These are phyloP conservation scores for Microcebus murinus DNA, from an alignment of 2,113 vertebrate species.

Conservation along the genomic window DNA sequence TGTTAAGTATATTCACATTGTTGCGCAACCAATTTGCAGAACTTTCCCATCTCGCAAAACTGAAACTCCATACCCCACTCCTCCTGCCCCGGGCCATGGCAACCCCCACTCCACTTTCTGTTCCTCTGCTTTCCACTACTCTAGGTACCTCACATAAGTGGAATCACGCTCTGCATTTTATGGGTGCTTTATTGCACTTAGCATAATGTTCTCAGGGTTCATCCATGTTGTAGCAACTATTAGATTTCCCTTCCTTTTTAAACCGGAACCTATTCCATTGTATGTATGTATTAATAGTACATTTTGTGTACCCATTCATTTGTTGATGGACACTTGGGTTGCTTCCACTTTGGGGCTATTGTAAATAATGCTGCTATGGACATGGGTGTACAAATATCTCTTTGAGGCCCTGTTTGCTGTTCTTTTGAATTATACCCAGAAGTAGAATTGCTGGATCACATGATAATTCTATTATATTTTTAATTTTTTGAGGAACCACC, in stretches of 20 bases:
- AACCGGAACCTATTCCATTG: neutral
- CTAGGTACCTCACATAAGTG: too few species aligned
- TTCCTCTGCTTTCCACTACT: neutral
- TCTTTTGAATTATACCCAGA: neutral
- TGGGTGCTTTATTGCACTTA: neutral
- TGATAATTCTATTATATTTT: neutral
- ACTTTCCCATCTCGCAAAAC: neutral
- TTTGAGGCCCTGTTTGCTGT: neutral
- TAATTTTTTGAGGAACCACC: neutral
- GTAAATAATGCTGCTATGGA: neutral
- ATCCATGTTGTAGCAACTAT: accelerated
- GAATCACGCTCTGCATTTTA: neutral
- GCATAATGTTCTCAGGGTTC: neutral
- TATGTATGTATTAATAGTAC: too few species aligned
- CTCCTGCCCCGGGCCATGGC: accelerated
- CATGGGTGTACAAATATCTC: neutral
- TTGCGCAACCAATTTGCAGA: too few species aligned
- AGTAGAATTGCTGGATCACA: neutral
- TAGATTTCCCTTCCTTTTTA: neutral
- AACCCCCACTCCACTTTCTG: neutral
- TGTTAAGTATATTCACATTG: neutral
- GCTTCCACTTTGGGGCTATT: neutral
- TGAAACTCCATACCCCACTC: neutral
- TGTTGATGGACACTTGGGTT: neutral
- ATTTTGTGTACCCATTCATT: neutral